Evolutionary conservation across 2,888 invertebrate species (phyloP), one percentile per base, ranked within the genome.

Genomic region (Brachycybe producta): DNA sequence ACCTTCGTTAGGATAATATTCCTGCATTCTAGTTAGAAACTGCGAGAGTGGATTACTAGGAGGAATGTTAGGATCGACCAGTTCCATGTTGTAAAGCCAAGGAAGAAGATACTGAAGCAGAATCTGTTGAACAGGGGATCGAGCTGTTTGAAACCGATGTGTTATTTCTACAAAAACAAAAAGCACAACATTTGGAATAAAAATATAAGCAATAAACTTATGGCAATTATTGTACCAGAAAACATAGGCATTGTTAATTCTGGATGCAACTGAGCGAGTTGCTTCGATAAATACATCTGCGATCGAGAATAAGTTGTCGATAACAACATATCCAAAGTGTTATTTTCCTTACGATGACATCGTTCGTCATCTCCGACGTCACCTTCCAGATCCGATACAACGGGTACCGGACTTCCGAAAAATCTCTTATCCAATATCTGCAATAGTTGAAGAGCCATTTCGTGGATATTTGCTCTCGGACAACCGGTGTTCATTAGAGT

Each of bases 231-330:
- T 19, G 11, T 40, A 48, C 48, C 95, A 64, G 95, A 95, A 72
- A 98, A 95, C 80, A 98, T 92, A 0, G 95, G 92, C 92, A 98
- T 95, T 24, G 98, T 97, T 35, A 98, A 76, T 65, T 97, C 95
- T 0, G 97, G 94, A 64, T 97, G 94, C 23, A 94, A 74, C 58
- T 87, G 83, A 0, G 97, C 87, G 61, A 98, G 74, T 64, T 95
- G 92, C 36, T 86, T 78, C 0, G 94, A 92, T 28, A 97, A 75
- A 65, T 85, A 87, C 61, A 86, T 78, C 70, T 95, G 95, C 34
- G 91, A 91, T 54, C 90, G 79, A 64, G 90, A 88, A 70, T 90
- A 92, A 0, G 87, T 84, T 32, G 53, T 51, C n/a, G 53, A 53
- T n/a, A 53, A 27, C 24, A 51, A 21, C 30, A 52, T 26, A 35